A percentile compares a stretch with the other conserved stretches of the same genome.
These are phyloP conservation scores for Alviniconcha marisindica DNA, from an alignment of 1,140 invertebrate genomes.

Conservation along the genomic window DNA sequence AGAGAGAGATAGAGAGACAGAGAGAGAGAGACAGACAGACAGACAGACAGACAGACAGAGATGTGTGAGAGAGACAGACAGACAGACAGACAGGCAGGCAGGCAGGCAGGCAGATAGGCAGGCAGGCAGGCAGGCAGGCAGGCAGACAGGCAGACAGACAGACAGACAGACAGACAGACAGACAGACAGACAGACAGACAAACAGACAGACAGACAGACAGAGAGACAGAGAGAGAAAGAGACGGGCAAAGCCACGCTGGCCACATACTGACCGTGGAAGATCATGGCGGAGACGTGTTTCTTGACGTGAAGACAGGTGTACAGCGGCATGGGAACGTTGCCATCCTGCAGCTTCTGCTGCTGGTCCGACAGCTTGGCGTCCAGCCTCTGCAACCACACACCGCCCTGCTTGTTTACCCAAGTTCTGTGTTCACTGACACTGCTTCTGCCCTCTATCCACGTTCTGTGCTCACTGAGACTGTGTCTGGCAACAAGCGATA, in stretches of 20 bases:
- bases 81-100: too few species aligned
- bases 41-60: constrained; percentile 14
- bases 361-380: constrained; percentile 73
- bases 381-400: constrained; percentile 67
- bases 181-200: too few species aligned
- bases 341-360: constrained; percentile 70
- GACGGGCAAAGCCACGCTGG: too few species aligned
- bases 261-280: constrained; percentile 75
- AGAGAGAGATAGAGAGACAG: neutral
- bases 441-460: too few species aligned
- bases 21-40: neutral
- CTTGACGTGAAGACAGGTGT: constrained; percentile 78
- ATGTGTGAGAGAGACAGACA: neutral
- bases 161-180: constrained; percentile 17
- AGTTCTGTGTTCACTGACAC: too few species aligned
- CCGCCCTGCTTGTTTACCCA: too few species aligned
- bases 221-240: too few species aligned
- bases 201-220: too few species aligned
- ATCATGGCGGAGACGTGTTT: constrained; percentile 76
- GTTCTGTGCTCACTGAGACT: too few species aligned
- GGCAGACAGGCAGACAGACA: neutral
- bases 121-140: too few species aligned
- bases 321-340: constrained; percentile 75
- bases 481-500: too few species aligned
- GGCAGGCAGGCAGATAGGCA: too few species aligned